Percentiles rank a stretch among this genome's conserved stretches.
Conservation (phyloP, 2,113 vertebrate genomes). For the Sakesphorus luctuosus region DNA sequence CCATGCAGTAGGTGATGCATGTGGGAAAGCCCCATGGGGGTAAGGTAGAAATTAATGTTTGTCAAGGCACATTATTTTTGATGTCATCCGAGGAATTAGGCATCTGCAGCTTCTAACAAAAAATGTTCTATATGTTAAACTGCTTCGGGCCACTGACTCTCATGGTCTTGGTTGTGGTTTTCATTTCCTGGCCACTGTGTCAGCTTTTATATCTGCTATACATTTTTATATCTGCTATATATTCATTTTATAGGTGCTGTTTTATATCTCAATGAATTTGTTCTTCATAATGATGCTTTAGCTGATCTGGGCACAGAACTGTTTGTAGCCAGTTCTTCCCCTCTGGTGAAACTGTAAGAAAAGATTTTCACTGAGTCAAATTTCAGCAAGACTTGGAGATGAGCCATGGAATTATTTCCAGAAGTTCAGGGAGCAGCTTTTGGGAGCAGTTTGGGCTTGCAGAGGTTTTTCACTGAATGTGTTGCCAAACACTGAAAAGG, state of each 20-base stretch:
- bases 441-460: background rate
- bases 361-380: background rate
- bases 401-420: background rate
- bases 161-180: background rate
- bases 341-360: background rate
- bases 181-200: background rate
- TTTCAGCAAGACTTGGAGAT: background rate
- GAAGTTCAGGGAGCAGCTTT: background rate
- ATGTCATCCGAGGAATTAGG: background rate
- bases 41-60: background rate
- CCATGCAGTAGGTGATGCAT: background rate
- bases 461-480: background rate
- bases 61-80: background rate
- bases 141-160: background rate
- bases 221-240: rapidly evolving
- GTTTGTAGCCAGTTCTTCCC: background rate
- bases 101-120: background rate
- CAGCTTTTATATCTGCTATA: background rate
- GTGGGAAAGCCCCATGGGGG: background rate
- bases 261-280: background rate
- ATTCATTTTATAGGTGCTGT: background rate
- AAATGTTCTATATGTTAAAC: background rate
- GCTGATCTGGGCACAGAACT: background rate
- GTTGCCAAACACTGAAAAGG: background rate
- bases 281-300: background rate